phyloP scores from a whole-genome alignment of 2,113 vertebrate genomes.

The Setophaga coronata region DNA sequence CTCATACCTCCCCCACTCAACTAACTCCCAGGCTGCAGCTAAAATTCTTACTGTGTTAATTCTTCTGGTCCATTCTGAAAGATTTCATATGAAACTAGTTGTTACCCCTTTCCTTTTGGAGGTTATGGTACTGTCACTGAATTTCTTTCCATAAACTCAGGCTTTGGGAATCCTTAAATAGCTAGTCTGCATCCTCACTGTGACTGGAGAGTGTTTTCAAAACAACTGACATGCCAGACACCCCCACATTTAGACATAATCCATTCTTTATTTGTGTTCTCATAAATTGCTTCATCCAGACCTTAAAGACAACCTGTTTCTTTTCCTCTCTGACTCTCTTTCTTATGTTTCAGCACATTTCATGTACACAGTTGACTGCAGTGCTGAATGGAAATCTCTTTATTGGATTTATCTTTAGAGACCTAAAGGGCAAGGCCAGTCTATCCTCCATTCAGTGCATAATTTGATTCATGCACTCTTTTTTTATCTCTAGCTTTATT shows the following conservation, averaged over 20 bases:
- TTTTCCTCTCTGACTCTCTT: neutral
- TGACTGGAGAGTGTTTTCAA: neutral
- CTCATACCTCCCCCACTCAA: neutral
- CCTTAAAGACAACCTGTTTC: neutral
- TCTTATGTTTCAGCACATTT: neutral
- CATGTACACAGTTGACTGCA: neutral
- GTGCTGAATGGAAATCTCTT: neutral
- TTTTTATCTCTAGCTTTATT: neutral
- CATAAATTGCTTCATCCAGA: neutral
- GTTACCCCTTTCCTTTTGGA: neutral
- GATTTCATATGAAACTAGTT: neutral
- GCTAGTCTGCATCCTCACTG: neutral
- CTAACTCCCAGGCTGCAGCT: neutral
- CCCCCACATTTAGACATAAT: neutral
- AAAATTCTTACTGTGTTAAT: neutral
- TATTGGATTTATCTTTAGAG: neutral
- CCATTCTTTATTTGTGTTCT: constrained; percentile 14
- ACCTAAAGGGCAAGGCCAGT: neutral
- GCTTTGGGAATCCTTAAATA: neutral
- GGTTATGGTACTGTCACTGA: neutral
- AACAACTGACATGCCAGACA: neutral
- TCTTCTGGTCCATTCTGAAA: neutral
- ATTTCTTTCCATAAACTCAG: neutral
- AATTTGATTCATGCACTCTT: neutral
- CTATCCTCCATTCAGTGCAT: neutral